Conservation (phyloP, 2,888 invertebrate genomes). For the Ophion ventricosus region DNA sequence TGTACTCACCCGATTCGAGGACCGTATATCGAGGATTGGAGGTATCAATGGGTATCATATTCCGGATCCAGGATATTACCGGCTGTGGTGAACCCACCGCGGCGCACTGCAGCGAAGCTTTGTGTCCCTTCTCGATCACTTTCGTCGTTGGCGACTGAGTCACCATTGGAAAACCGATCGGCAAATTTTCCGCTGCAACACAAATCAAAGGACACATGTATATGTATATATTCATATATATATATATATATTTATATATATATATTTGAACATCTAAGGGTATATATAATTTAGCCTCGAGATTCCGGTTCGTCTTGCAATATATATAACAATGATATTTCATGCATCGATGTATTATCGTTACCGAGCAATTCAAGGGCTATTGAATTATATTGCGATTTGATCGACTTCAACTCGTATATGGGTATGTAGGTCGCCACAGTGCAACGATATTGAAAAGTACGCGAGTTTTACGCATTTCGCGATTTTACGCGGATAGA, state of each 20-base stretch:
- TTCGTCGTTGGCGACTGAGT: slow-evolving; percentile 94
- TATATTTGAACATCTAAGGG: not conserved
- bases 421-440: no score
- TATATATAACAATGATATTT: not conserved
- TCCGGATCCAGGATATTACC: slow-evolving; percentile 96
- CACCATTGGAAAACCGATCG: slow-evolving; percentile 96
- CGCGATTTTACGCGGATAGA: no score
- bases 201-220: slow-evolving; percentile 21
- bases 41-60: slow-evolving; percentile 94
- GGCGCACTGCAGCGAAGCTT: slow-evolving; percentile 94
- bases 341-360: not conserved
- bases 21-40: slow-evolving; percentile 93
- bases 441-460: no score
- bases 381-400: not conserved
- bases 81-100: slow-evolving; percentile 94
- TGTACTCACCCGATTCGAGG: slow-evolving; percentile 90
- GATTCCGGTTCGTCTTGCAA: no score
- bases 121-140: slow-evolving; percentile 98
- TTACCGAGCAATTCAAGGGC: not conserved
- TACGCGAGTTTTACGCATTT: no score
- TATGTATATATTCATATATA: not conserved
- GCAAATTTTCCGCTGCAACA: slow-evolving; percentile 92
- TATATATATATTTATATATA: not conserved
- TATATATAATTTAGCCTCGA: no score
- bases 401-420: not conserved